These are phyloP conservation scores for Labeo calbasu DNA, from an alignment of 2,797 vertebrate genomes.

Conservation along the genomic window DNA sequence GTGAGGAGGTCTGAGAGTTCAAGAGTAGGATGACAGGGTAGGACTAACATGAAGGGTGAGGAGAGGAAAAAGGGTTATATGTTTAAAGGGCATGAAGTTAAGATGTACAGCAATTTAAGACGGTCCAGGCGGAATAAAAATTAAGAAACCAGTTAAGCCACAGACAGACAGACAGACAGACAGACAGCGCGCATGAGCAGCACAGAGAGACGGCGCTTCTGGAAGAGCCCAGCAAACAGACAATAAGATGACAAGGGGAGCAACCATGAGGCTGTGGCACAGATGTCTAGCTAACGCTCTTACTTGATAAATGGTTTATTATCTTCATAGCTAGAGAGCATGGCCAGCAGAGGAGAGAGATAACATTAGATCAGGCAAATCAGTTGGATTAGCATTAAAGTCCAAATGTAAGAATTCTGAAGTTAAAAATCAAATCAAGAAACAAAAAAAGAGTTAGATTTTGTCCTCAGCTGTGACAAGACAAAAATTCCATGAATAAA, in stretches of 20 bases:
- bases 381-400: conserved; percentile 72
- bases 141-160: conserved; percentile 38
- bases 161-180: conserved; percentile 32
- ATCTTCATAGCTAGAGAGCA: conserved; percentile 99
- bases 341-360: conserved; percentile 99
- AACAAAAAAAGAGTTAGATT: conserved; percentile 28
- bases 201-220: conserved; percentile 12
- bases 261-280: conserved; percentile 72
- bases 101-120: conserved; percentile 22
- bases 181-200: conserved; percentile 14
- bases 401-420: conserved; percentile 63
- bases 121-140: conserved; percentile 8
- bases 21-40: not conserved
- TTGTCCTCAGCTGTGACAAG: conserved; percentile 20
- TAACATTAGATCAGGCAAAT: conserved; percentile 92
- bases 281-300: conserved; percentile 94
- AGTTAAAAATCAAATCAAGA: conserved; percentile 35
- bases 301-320: conserved; percentile 99
- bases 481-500: not conserved
- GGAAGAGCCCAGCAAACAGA: conserved; percentile 66
- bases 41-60: conserved; percentile 4
- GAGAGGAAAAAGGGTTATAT: not conserved
- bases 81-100: not conserved
- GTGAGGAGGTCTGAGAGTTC: not conserved
- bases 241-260: conserved; percentile 73